These are phyloP conservation scores for Etia nguti DNA, from an alignment of 2,113 vertebrate genomes.

Conservation along the genomic window DNA sequence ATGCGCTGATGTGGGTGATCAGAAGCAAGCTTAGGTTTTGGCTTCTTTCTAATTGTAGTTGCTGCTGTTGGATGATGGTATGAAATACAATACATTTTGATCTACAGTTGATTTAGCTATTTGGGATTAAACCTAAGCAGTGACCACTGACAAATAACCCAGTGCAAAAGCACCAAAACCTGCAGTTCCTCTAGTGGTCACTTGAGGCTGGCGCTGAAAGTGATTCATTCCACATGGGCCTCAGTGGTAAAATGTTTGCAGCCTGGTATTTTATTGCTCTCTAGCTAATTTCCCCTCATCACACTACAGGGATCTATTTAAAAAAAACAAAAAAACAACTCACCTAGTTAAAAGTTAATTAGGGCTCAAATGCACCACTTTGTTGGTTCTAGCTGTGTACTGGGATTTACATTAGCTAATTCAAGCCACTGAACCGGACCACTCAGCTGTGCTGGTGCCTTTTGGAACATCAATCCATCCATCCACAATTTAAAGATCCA, in stretches of 20 bases:
- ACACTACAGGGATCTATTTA: background rate
- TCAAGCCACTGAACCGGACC: accelerated
- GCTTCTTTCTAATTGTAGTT: background rate
- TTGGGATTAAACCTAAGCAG: background rate
- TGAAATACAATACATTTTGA: background rate
- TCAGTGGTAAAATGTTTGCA: background rate
- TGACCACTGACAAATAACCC: background rate
- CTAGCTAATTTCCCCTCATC: background rate
- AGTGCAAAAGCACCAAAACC: background rate
- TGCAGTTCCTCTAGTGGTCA: background rate
- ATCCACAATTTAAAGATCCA: background rate
- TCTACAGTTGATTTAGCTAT: background rate
- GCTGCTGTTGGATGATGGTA: background rate
- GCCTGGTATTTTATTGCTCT: background rate
- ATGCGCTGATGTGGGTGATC: background rate
- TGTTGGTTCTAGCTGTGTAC: background rate
- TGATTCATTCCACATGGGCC: background rate
- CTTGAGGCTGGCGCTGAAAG: background rate
- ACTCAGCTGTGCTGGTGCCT: background rate
- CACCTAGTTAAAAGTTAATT: background rate
- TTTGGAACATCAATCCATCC: background rate
- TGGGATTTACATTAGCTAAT: background rate
- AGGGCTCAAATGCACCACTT: background rate
- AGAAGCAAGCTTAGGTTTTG: background rate
- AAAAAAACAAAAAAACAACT: no score